Evolutionary conservation across 2,797 vertebrate species (phyloP), one percentile per base, ranked within the genome.

Genomic region (Hemibagrus guttatus): DNA sequence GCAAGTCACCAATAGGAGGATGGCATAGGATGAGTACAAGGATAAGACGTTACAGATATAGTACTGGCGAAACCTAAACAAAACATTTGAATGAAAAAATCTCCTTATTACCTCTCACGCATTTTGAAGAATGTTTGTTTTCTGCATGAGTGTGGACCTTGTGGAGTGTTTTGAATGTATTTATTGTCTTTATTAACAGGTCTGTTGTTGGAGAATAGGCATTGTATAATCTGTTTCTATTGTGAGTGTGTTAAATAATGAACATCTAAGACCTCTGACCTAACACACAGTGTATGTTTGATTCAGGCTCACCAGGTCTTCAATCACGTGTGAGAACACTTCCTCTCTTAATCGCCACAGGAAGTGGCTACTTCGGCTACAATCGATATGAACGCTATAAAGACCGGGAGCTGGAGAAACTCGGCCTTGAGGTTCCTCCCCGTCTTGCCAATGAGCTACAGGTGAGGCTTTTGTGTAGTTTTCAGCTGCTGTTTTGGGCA

Each of bases 331-430:
- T 96, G 46, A 95, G 97, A 26, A 95, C 96, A 0, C 86, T 98
- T 84, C 95, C 96, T 1, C 7, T 99, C 49, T 91, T 99, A 19
- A 85, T 99, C 63, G 94, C 93, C 17, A 95, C 97, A 0, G 96
- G 97, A 0, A 93, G 97, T 0, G 96, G 97, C 84, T 99, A 98
- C 90, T 92, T 95, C 6, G 97, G 97, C 39, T 99, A 98, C 92
- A 94, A 94, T 87, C 96, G 97, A 81, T 98, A 98, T 14, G 95
- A 94, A 42, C 94, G 91, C 39, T 95, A 97, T 90, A 95, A 92
- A 89, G 89, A 91, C 61, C 84, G 86, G 11, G 84, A 91, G 74
- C 64, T 93, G 26, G 94, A 95, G 90, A 95, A 93, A 87, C 91
- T 91, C 74, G 96, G 96, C 9, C 23, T 96, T 83, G 96, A 96